Evolutionary conservation across 2,888 invertebrate species (phyloP).

Genomic region (Apotomis betuletana): DNA sequence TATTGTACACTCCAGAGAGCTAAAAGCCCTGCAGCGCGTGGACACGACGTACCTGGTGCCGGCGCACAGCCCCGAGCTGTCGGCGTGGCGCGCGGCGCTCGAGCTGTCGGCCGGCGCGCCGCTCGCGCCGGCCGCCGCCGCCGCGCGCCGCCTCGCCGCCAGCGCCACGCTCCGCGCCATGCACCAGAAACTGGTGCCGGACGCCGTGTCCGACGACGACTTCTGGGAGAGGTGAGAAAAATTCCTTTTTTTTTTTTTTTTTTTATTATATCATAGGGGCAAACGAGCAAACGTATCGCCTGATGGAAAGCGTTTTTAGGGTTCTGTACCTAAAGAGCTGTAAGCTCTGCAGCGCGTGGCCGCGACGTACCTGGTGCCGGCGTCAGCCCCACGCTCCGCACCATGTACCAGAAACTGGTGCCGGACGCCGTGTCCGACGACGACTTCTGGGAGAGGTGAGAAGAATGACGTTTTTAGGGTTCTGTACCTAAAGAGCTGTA

Average conservation of each 20-base stretch:
- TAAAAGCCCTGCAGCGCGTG: slow-evolving; percentile 88
- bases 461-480: no score
- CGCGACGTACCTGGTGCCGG: slow-evolving; percentile 88
- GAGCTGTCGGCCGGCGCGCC: slow-evolving; percentile 55
- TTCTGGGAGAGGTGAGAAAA: slow-evolving; percentile 91
- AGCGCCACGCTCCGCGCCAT: slow-evolving; percentile 82
- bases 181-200: slow-evolving; percentile 87
- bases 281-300: no score
- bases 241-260: no score
- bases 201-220: slow-evolving; percentile 87
- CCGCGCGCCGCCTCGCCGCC: slow-evolving; percentile 58
- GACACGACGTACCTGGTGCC: slow-evolving; percentile 89
- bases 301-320: background rate
- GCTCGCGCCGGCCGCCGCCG: slow-evolving; percentile 56
- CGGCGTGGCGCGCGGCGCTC: slow-evolving; percentile 71
- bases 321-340: no score
- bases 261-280: no score
- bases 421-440: no score
- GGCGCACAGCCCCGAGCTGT: slow-evolving; percentile 82
- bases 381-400: slow-evolving; percentile 81
- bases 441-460: slow-evolving; percentile 90
- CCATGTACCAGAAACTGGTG: slow-evolving; percentile 87
- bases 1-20: slow-evolving; percentile 77
- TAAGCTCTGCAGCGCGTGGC: slow-evolving; percentile 85
- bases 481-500: slow-evolving; percentile 84